Base-by-base conservation (phyloP, 2,113 vertebrate species). In the Forbesichthys agassizii region DNA sequence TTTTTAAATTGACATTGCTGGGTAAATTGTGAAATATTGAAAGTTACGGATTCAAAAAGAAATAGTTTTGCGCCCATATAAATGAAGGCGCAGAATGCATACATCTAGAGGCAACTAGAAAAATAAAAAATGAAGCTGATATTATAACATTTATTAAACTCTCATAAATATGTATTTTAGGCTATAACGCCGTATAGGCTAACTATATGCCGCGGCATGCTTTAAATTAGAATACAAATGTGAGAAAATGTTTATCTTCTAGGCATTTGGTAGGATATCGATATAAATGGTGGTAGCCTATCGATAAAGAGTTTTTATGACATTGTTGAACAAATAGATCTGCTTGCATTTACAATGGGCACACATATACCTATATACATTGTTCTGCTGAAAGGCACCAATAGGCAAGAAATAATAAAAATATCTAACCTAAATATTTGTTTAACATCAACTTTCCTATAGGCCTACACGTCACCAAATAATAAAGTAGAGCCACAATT, bases 31-130 rank as follows among this genome's bases (percentile, higher is more conserved):
- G 75, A 88, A 84, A 88, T 83, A 90, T 90, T 89, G 53, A 85
- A 78, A 77, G 85, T 87, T 90, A 87, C 83, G 83, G 81, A 87
- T 84, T 89, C 84, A 79, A 89, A 74, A 75, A 86, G 77, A 86
- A 84, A 75, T 78, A 74, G 88, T 85, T 27, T 88, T 74, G 88
- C 88, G 88, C 89, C 90, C 88, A 87, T 88, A 91, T 87, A 90
- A 86, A 89, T 86, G 68, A 83, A 91, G 85, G 90, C 84, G 79
- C 80, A 80, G 63, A 84, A 67, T 75, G 82, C 77, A 86, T 81
- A 82, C 27, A 27, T 85, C 83, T 88, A 73, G 76, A 62, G 83
- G 78, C 80, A 8, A 48, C 68, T 75, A 14, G 16, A 20, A 69
- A 69, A 62, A 49, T 46, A 60, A 16, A 14, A 11, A 51, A 18